phyloP scores from a whole-genome alignment of 2,113 vertebrate genomes.

The Orthonyx spaldingii region DNA sequence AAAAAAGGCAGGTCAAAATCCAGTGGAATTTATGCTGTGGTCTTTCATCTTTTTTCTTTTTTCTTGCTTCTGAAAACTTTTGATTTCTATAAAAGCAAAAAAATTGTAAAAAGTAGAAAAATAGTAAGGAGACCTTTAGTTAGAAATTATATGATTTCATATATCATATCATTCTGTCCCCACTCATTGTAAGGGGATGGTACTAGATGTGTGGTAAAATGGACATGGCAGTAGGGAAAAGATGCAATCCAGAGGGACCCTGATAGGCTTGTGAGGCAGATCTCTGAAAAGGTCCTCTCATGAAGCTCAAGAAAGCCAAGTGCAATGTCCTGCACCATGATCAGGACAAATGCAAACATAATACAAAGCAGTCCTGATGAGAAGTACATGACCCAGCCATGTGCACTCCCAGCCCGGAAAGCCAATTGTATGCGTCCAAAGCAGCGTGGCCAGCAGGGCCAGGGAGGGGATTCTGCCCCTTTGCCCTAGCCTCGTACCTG shows the following conservation, averaged over 20 bases:
- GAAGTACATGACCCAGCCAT: background rate
- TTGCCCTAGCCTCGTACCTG: rapidly evolving
- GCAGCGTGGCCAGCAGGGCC: background rate
- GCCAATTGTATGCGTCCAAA: rapidly evolving
- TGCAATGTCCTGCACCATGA: background rate
- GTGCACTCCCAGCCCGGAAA: background rate
- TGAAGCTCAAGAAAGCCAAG: background rate
- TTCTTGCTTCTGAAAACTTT: background rate
- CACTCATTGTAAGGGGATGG: background rate
- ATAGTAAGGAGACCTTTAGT: background rate
- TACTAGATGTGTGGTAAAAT: background rate
- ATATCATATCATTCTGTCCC: background rate
- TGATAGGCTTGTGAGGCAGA: background rate
- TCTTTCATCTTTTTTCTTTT: background rate
- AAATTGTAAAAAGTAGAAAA: background rate
- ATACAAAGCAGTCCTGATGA: background rate
- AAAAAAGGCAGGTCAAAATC: background rate
- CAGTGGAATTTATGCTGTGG: background rate
- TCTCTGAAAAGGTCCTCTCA: background rate
- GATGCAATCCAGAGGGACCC: background rate
- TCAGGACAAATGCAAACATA: too few relatives aligned
- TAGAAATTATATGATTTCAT: background rate
- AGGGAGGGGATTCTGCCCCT: background rate
- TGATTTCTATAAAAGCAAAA: background rate
- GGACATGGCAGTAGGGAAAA: background rate